These are phyloP conservation scores for Margarornis squamiger DNA, from an alignment of 2,797 vertebrate genomes.

Conservation along the genomic window DNA sequence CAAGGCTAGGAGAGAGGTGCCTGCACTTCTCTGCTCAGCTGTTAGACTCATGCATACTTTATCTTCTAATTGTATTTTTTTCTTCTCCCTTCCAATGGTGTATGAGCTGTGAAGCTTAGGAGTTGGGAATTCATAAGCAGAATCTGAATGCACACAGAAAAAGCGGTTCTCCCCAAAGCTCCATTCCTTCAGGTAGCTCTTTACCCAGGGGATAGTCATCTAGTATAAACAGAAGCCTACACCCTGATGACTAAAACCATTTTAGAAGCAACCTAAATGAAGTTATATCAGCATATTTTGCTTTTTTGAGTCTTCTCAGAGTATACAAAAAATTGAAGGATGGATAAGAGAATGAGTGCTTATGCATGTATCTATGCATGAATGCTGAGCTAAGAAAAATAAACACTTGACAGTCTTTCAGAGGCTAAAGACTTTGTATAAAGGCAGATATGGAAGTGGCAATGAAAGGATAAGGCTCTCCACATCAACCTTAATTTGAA, in stretches of 20 bases:
- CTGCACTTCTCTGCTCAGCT: not conserved
- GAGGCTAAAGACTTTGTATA: not conserved
- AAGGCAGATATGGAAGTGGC: not conserved
- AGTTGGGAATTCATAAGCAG: not conserved
- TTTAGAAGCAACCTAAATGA: slow-evolving; percentile 26
- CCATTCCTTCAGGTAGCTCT: slow-evolving; percentile 33
- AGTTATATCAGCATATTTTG: slow-evolving; percentile 10
- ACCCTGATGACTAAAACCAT: slow-evolving; percentile 26
- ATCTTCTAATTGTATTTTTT: not conserved
- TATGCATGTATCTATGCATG: not conserved
- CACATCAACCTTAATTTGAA: not conserved
- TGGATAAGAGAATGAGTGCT: not conserved
- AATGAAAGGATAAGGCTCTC: not conserved
- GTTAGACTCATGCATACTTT: not conserved
- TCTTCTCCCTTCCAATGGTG: not conserved
- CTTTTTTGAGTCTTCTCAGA: not conserved
- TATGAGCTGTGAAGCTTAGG: not conserved
- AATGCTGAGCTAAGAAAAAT: slow-evolving; percentile 2
- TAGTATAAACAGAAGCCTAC: slow-evolving; percentile 49
- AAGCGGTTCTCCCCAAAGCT: slow-evolving; percentile 9
- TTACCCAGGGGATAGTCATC: slow-evolving; percentile 10
- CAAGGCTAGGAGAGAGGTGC: not conserved
- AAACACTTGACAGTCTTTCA: not conserved
- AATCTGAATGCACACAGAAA: not conserved
- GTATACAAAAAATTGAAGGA: not conserved